Conservation (phyloP, 2,113 vertebrate species). For the Hyperopisus bebe region DNA sequence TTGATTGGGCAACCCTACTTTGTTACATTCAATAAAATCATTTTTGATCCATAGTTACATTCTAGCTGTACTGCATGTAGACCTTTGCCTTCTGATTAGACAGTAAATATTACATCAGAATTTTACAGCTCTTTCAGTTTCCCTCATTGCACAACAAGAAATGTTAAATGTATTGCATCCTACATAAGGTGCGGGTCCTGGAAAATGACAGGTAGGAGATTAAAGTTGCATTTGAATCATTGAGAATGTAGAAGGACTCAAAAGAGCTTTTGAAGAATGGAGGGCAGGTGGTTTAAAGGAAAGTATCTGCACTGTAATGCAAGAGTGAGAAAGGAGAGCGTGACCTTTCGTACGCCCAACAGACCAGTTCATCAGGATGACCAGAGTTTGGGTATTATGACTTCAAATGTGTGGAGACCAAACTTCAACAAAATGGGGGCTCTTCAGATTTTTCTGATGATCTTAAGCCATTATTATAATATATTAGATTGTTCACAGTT, state of each 20-base stretch:
- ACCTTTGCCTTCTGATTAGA: background rate
- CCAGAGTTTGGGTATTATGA: background rate
- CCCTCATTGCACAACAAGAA: background rate
- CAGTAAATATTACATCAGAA: background rate
- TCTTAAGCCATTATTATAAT: background rate
- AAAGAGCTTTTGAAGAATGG: background rate
- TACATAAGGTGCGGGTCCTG: background rate
- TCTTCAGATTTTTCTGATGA: background rate
- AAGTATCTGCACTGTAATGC: background rate
- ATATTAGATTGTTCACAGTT: background rate
- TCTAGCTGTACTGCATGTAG: background rate
- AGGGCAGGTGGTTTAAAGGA: background rate
- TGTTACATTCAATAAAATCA: background rate
- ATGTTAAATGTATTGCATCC: background rate
- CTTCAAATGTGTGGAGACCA: background rate
- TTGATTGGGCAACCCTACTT: background rate
- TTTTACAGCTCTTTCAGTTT: background rate
- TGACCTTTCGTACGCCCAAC: background rate
- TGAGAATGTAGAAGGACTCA: background rate
- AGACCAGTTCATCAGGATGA: background rate
- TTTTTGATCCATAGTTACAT: background rate
- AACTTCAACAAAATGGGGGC: background rate
- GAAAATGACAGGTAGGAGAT: background rate
- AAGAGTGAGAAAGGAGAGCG: background rate
- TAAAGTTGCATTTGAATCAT: background rate